A percentile compares a stretch with the other conserved stretches of the same genome.
Conservation (phyloP, 2,113 vertebrate genomes). For the human region DNA sequence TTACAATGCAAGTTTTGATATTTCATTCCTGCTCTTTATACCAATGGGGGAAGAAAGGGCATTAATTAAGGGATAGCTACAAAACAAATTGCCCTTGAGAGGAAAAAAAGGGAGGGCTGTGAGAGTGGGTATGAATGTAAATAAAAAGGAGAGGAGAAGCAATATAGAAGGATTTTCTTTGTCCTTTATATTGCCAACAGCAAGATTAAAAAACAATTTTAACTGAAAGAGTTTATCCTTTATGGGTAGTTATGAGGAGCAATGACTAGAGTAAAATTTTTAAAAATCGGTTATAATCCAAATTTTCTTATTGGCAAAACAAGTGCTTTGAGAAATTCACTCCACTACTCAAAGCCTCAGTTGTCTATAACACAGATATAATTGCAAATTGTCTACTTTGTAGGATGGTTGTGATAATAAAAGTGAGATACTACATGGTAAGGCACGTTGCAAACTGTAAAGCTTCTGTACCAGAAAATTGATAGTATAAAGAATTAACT, state of each 20-base stretch:
- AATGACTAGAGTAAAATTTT: background rate
- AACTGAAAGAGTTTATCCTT: background rate
- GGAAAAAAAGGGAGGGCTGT: background rate
- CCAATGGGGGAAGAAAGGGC: slow-evolving; percentile 15
- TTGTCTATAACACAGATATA: background rate
- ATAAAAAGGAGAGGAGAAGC: background rate
- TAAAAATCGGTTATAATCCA: background rate
- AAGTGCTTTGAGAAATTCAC: background rate
- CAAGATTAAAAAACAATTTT: background rate
- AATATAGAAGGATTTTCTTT: background rate
- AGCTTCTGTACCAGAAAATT: background rate
- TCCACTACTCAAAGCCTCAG: background rate
- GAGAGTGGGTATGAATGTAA: background rate
- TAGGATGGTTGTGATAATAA: background rate
- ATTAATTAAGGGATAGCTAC: slow-evolving; percentile 36
- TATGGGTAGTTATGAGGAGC: background rate
- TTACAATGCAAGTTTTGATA: slow-evolving; percentile 56
- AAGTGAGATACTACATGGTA: background rate
- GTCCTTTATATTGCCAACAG: background rate
- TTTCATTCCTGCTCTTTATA: slow-evolving; percentile 39
- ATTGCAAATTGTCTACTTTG: background rate
- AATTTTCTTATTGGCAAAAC: background rate
- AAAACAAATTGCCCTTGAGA: background rate
- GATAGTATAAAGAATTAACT: background rate
- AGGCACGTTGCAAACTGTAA: background rate